phyloP scores from a whole-genome alignment of 2,888 invertebrate species.

The Calameuta filiformis region DNA sequence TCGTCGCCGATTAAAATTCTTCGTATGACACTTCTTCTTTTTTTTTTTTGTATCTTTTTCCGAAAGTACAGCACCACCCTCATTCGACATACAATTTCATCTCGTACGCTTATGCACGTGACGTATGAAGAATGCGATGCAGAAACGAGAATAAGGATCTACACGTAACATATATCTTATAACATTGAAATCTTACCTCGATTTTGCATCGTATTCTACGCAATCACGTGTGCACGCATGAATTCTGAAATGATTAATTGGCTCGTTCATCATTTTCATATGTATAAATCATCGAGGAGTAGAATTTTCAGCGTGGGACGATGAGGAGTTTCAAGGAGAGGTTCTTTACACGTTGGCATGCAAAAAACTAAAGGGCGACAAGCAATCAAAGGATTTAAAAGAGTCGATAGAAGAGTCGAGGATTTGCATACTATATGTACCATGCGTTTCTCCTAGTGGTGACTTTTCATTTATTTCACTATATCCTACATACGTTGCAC shows the following conservation, averaged over 20 bases:
- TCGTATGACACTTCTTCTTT: too few species aligned
- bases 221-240: constrained; percentile 15
- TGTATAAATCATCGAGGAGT: constrained; percentile 34
- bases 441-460: constrained; percentile 27
- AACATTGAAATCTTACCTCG: constrained; percentile 8
- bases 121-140: too few species aligned
- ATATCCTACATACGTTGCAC: constrained; percentile 31
- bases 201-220: constrained; percentile 8
- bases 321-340: too few species aligned
- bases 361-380: constrained; percentile 7
- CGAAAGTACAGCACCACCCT: too few species aligned
- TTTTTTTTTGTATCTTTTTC: too few species aligned
- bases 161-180: too few species aligned
- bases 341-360: constrained; percentile 17
- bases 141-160: too few species aligned
- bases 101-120: too few species aligned
- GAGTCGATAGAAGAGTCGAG: too few species aligned
- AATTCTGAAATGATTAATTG: constrained; percentile 12
- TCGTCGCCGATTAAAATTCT: too few species aligned
- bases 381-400: constrained; percentile 7
- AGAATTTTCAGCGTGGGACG: neutral
- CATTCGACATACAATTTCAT: too few species aligned
- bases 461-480: constrained; percentile 49
- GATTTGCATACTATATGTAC: too few species aligned
- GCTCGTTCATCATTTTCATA: constrained; percentile 19